Base-by-base conservation (phyloP, 2,888 invertebrate genomes). In the Lithophane leautieri region DNA sequence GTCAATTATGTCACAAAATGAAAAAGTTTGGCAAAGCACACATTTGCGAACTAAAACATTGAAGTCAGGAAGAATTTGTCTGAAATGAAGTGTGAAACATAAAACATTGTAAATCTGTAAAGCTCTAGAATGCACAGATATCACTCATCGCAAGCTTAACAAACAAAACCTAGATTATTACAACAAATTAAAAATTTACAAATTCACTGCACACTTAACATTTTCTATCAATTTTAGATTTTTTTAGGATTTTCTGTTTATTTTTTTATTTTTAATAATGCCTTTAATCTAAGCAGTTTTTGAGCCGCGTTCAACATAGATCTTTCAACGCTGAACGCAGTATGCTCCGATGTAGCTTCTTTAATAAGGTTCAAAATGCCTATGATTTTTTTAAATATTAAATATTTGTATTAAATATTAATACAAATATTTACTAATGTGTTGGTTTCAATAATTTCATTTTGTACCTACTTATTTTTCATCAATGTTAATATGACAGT, bases 81-180 rank as follows among this genome's bases (percentile, higher is more conserved):
- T 84, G 76, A 85, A 72, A 70, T 81, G 67, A 79, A 71, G 80
- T 71, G 67, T 67, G 40, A 34, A 72, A 85, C 83, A 88, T 65
- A 58, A 83, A 58, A 76, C 76, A 81, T 42, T 34, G 40, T 73
- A 61, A 63, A 81, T 78, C 71, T 68, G 67, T 78, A 66, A 78
- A 86, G 88, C 82, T 77, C 60, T 73, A 80, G 77, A 77, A 88
- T 71, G 69, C 50, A 88, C 83, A 80, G 40, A 63, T 73, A 70
- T 83, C 68, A 84, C 79, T 85, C 75, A 79, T 80, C 25, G 73
- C 75, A 87, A 87, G 84, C 87, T 81, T 66, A 54, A 85, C 74
- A 80, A 65, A 82, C 68, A 61, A 80, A 63, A 74, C 22, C 81
- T 84, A 79, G 16, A 68, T 68, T 70, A 65, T 47, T 65, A 25